Percentiles rank a stretch among this genome's conserved stretches.
Conservation (phyloP, 2,888 invertebrate genomes). For the Mythimna impura region DNA sequence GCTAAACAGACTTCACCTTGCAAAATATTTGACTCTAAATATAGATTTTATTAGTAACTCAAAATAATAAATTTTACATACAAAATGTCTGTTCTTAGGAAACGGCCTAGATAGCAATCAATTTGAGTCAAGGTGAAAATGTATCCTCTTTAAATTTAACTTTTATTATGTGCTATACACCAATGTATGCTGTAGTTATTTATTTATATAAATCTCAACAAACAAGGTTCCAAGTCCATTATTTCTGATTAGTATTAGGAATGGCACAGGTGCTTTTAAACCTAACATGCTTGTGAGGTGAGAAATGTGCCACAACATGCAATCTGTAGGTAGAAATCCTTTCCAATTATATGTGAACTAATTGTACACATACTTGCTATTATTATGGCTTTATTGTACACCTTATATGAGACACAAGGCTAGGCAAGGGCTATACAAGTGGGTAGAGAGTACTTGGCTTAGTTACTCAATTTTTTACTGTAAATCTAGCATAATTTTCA, state of each 20-base stretch:
- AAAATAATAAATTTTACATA: constrained; percentile 36
- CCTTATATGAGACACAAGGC: too few relatives aligned
- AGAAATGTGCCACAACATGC: too few relatives aligned
- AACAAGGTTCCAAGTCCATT: not conserved
- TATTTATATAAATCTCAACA: not conserved
- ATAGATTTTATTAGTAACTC: constrained; percentile 17
- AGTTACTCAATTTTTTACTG: too few relatives aligned
- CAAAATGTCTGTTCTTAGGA: constrained; percentile 49
- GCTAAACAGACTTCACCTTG: constrained; percentile 3
- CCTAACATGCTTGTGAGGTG: too few relatives aligned
- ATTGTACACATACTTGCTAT: too few relatives aligned
- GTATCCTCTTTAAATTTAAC: constrained; percentile 43
- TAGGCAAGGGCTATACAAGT: too few relatives aligned
- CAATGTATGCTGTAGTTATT: constrained; percentile 1
- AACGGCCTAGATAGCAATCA: constrained; percentile 67
- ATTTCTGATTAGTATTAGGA: not conserved
- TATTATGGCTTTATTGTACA: too few relatives aligned
- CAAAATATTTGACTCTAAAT: constrained; percentile 18
- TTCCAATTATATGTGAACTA: too few relatives aligned
- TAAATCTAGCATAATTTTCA: too few relatives aligned
- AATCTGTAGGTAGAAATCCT: too few relatives aligned
- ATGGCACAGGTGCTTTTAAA: not conserved
- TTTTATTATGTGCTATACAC: constrained; percentile 39
- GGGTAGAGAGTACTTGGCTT: too few relatives aligned
- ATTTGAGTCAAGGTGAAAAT: constrained; percentile 77